Evolutionary conservation across 2,888 invertebrate species (phyloP).

Genomic region (Thumatha senex): DNA sequence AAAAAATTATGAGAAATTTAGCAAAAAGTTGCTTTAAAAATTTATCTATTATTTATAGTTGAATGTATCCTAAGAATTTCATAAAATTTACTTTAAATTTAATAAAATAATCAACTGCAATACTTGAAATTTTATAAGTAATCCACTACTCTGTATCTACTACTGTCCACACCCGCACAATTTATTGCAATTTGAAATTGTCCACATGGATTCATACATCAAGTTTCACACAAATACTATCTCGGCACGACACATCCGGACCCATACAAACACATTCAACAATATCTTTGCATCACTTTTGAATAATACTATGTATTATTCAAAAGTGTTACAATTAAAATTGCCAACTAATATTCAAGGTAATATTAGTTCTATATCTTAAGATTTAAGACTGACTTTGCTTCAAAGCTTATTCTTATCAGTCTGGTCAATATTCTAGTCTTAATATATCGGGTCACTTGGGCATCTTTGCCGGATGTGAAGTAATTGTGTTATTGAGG

Average conservation of each 20-base stretch:
- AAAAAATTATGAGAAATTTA: too few species aligned
- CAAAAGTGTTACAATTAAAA: slow-evolving; percentile 22
- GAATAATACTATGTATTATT: too few species aligned
- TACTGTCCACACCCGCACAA: slow-evolving; percentile 65
- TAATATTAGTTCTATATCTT: neutral
- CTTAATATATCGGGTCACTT: too few species aligned
- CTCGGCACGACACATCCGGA: slow-evolving; percentile 71
- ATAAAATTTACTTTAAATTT: too few species aligned
- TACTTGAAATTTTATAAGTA: too few species aligned
- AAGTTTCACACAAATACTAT: slow-evolving; percentile 59
- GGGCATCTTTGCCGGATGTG: slow-evolving; percentile 17
- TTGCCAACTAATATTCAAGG: neutral
- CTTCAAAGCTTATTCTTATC: neutral
- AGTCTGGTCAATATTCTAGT: slow-evolving; percentile 14
- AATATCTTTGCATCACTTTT: slow-evolving; percentile 36
- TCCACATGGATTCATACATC: slow-evolving; percentile 71
- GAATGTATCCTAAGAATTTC: too few species aligned
- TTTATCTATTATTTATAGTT: too few species aligned
- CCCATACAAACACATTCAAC: slow-evolving; percentile 48
- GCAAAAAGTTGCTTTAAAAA: too few species aligned
- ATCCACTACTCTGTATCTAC: slow-evolving; percentile 33
- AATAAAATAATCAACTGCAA: too few species aligned
- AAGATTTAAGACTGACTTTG: neutral
- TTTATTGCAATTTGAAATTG: slow-evolving; percentile 78
- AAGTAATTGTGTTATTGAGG: slow-evolving; percentile 16